Conservation (phyloP, 2,113 vertebrate genomes). For the Xiphorhynchus elegans region DNA sequence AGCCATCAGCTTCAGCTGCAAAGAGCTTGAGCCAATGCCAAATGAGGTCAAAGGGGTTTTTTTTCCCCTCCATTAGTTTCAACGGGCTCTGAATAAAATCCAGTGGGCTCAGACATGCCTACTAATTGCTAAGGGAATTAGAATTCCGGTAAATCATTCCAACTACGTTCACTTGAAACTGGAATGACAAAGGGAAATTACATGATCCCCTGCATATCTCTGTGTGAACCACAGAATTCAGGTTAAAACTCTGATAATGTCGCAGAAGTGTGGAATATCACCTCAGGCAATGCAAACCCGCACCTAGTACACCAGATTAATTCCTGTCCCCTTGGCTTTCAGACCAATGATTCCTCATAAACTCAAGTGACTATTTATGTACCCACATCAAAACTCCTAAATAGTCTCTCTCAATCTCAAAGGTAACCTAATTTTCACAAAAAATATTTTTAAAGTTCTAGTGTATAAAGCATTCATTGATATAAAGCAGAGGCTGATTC, state of each 20-base stretch:
- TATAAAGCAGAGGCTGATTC: background rate
- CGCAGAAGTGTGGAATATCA: background rate
- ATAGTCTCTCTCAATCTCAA: background rate
- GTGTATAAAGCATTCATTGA: background rate
- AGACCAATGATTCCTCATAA: background rate
- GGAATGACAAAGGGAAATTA: background rate
- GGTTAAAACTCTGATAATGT: background rate
- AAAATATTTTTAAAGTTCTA: background rate
- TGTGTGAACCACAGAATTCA: background rate
- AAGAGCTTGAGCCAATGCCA: slow-evolving; percentile 31
- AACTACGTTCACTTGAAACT: background rate
- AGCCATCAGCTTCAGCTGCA: slow-evolving; percentile 22
- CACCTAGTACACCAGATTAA: background rate
- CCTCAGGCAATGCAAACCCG: background rate
- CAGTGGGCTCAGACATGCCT: background rate
- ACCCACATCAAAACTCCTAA: background rate
- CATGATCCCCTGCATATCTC: background rate
- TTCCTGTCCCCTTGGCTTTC: background rate
- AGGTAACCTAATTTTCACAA: background rate
- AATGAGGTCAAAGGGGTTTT: slow-evolving; percentile 30
- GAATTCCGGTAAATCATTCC: slow-evolving; percentile 16
- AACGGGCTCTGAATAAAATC: slow-evolving; percentile 23
- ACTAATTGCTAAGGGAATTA: slow-evolving; percentile 28
- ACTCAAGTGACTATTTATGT: background rate
- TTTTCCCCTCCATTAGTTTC: slow-evolving; percentile 40